phyloP scores from a whole-genome alignment of 2,888 invertebrate species.

The Ectemnius continuus region DNA sequence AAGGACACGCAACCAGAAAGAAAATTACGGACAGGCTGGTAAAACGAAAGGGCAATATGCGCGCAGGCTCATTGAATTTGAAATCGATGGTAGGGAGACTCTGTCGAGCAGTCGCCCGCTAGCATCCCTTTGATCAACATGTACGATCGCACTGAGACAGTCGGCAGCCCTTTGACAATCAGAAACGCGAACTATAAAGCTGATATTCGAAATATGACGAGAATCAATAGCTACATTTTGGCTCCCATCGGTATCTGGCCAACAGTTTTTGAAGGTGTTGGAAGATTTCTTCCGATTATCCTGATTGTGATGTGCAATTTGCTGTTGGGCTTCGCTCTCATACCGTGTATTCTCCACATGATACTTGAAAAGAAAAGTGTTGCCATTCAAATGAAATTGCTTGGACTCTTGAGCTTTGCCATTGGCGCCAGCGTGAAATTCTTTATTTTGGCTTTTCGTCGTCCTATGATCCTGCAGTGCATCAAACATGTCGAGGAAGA shows the following conservation, averaged over 20 bases:
- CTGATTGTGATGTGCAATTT: slow-evolving; percentile 31
- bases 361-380: slow-evolving; percentile 20
- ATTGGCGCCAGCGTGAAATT: slow-evolving; percentile 48
- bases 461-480: slow-evolving; percentile 49
- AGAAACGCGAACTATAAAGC: slow-evolving; percentile 1
- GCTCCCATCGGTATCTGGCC: no score
- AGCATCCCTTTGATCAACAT: no score
- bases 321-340: slow-evolving; percentile 35
- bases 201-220: slow-evolving; percentile 32
- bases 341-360: slow-evolving; percentile 36
- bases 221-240: slow-evolving; percentile 45
- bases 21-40: slow-evolving; percentile 35
- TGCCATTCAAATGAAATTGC: slow-evolving; percentile 39
- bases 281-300: slow-evolving; percentile 14
- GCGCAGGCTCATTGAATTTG: slow-evolving; percentile 18
- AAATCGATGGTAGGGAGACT: slow-evolving; percentile 33
- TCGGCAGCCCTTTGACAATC: background rate
- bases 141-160: no score
- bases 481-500: slow-evolving; percentile 55
- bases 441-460: slow-evolving; percentile 16
- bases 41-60: slow-evolving; percentile 39
- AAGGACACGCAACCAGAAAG: no score
- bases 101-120: no score
- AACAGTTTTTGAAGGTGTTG: slow-evolving; percentile 12
- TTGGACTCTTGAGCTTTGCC: slow-evolving; percentile 56